Evolutionary conservation across 1,140 invertebrate genomes (phyloP), one percentile per base, ranked within the genome.

Genomic region (Apis mellifera): DNA sequence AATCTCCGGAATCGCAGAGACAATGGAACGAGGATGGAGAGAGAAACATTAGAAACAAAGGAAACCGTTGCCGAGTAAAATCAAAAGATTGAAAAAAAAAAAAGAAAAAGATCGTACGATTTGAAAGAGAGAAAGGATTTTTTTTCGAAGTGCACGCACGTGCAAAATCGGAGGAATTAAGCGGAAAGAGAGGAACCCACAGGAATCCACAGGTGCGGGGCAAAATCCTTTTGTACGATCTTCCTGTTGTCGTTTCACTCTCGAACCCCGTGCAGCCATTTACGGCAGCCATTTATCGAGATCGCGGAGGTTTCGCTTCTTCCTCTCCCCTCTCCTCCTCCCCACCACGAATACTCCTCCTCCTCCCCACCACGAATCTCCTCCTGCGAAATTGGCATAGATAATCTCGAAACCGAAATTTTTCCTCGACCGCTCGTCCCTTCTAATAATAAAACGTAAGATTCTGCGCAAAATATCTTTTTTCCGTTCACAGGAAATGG

Each of bases 341-440:
- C 1, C 26, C 19, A n/a, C 26, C 59, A 60, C 54, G 26, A 42
- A 12, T 66, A 17, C 32, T 73, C 17, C 32, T 70, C 48, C 23
- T 54, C 50, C 26, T 2, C 26, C 1, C 26, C 19, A n/a, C 26
- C 59, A 60, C 54, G 26, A 42, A 12, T 66, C 32, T 73, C 17
- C 32, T 70, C 48, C 23, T 54, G 42, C 54, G 55, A 70, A 86
- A 85, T 84, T 88, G 78, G 69, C 78, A 82, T 42, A 82, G 72
- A 86, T 87, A 87, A 88, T 82, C 82, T 75, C 70, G 52, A 86
- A 52, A 68, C n/a, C 57, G 69, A 84, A 84, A 82, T 87, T 86
- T n/a, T 77, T 76, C 59, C 64, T n/a, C 42, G 13, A 50, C n/a
- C 64, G 52, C 32, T 64, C 42, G 7, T 66, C 54, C 52, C 52